Conservation (phyloP, 2,888 invertebrate species). For the Lasioglossum oenotherae region DNA sequence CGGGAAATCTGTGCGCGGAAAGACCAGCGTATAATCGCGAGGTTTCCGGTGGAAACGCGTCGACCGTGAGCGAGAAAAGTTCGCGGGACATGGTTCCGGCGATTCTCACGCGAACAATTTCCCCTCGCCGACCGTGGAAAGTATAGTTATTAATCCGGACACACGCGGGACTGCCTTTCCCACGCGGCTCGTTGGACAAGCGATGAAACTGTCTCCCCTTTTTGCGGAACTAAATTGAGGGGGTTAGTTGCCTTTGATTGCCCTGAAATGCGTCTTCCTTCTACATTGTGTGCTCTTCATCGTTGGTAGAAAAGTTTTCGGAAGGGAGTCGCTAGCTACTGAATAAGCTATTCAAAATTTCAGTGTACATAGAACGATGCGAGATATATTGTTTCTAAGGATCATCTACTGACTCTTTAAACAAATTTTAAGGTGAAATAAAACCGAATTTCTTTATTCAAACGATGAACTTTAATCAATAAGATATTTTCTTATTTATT, state of each 20-base stretch:
- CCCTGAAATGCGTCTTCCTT: not conserved
- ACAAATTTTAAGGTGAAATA: no score
- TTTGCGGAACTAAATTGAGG: not conserved
- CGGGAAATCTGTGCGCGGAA: not conserved
- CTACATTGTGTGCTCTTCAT: not conserved
- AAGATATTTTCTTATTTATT: no score
- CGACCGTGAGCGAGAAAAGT: slow-evolving; percentile 4
- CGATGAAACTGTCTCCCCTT: slow-evolving; percentile 33
- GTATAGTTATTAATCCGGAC: slow-evolving; percentile 1
- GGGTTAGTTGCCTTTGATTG: not conserved
- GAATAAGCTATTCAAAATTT: no score
- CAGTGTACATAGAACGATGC: no score
- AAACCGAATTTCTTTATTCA: no score
- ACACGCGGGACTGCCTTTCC: slow-evolving; percentile 43
- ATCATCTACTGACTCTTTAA: no score
- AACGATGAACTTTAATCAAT: no score
- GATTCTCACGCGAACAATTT: slow-evolving; percentile 61
- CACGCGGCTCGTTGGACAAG: slow-evolving; percentile 55
- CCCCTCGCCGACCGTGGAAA: slow-evolving; percentile 54
- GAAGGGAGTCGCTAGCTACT: no score
- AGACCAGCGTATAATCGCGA: not conserved
- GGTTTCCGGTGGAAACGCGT: slow-evolving; percentile 20
- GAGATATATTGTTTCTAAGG: no score
- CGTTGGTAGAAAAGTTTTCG: no score
- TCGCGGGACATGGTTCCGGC: slow-evolving; percentile 28